Conservation (phyloP, 2,113 vertebrate species). For the Capra hircus region DNA sequence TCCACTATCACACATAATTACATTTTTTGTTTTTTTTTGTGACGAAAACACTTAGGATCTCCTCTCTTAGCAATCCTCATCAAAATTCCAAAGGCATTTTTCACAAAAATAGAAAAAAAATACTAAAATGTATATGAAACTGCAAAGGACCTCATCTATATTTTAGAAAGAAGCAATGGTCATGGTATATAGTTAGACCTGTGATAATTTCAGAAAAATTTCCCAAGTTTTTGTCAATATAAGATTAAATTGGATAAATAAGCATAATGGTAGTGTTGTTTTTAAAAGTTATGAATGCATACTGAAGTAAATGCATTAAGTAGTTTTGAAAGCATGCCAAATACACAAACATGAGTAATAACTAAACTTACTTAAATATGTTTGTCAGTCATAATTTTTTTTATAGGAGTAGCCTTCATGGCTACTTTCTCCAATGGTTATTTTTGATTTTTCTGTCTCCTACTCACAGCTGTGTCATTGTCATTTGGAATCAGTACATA, state of each 20-base stretch:
- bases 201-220: not conserved
- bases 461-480: slow-evolving; percentile 21
- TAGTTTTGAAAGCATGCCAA: not conserved
- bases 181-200: not conserved
- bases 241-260: not conserved
- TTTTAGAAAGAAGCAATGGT: not conserved
- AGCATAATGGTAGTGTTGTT: not conserved
- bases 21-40: not conserved
- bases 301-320: not conserved
- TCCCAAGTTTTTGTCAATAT: not conserved
- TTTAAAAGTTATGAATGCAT: not conserved
- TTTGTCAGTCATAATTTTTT: not conserved
- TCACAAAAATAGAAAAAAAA: not conserved
- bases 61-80: not conserved
- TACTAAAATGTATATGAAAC: not conserved
- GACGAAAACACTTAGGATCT: not conserved
- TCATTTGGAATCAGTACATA: not conserved
- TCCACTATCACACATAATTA: not conserved
- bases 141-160: not conserved
- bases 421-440: not conserved
- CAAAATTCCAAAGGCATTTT: not conserved
- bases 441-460: slow-evolving; percentile 30
- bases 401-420: not conserved
- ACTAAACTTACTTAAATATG: not conserved
- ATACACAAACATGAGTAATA: not conserved